A percentile compares a stretch with the other conserved stretches of the same genome.
Conservation (phyloP, 2,113 vertebrate genomes). For the Pluvialis apricaria region DNA sequence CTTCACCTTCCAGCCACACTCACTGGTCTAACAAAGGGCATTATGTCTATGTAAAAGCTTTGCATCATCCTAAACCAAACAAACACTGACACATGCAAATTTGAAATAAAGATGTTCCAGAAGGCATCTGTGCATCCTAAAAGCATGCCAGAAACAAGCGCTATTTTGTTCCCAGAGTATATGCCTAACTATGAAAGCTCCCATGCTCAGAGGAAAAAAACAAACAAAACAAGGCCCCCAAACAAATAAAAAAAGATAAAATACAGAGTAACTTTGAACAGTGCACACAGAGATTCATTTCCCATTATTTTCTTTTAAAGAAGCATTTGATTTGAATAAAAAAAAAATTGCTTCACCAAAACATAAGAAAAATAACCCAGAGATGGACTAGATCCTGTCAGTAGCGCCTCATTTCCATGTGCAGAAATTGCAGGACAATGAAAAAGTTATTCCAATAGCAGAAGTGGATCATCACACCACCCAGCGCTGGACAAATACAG, state of each 20-base stretch:
- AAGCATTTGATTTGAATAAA: neutral
- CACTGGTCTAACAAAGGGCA: neutral
- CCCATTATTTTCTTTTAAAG: neutral
- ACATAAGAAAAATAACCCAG: neutral
- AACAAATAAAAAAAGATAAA: neutral
- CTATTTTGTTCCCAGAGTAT: neutral
- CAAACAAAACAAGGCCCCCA: neutral
- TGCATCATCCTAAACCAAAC: neutral
- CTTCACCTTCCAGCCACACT: neutral
- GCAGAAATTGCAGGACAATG: neutral
- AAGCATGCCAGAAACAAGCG: neutral
- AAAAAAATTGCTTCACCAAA: neutral
- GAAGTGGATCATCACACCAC: neutral
- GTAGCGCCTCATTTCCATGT: neutral
- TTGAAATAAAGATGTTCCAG: neutral
- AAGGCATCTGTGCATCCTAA: neutral
- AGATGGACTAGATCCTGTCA: neutral
- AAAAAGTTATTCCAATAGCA: neutral
- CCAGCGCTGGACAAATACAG: slow-evolving; percentile 21
- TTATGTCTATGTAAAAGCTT: neutral
- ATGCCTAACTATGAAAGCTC: neutral
- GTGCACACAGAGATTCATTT: neutral
- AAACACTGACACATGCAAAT: neutral
- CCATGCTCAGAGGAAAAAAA: neutral
- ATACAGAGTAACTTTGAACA: neutral